Evolutionary conservation across 2,797 vertebrate genomes (phyloP).

Genomic region (Chloroceryle inda): DNA sequence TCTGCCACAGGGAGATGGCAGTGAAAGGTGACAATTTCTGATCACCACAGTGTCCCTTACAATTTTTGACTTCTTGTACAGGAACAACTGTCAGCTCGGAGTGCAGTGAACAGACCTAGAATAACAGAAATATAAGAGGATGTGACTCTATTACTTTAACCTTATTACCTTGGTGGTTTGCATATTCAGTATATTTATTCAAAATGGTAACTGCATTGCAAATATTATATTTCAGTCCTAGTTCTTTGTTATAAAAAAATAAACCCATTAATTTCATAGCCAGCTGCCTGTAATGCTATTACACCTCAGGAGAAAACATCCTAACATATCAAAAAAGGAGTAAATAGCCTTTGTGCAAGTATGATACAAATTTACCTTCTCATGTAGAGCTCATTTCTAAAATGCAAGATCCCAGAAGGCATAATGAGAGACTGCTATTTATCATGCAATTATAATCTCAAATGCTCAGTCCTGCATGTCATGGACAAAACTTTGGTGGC

Average conservation of each 20-base stretch:
- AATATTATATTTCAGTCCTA: constrained; percentile 7
- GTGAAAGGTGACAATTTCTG: not conserved
- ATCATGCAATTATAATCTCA: constrained; percentile 18
- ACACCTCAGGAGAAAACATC: not conserved
- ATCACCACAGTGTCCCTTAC: not conserved
- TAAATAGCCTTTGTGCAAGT: not conserved
- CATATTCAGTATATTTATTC: not conserved
- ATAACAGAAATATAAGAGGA: not conserved
- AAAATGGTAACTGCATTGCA: not conserved
- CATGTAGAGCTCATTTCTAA: constrained; percentile 15
- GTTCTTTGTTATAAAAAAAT: constrained; percentile 6
- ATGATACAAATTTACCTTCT: not conserved
- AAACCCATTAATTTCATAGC: constrained; percentile 21
- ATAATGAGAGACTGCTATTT: constrained; percentile 10
- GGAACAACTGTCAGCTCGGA: not conserved
- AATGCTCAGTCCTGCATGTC: not conserved
- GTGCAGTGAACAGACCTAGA: not conserved
- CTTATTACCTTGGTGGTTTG: not conserved
- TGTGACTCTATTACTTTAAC: not conserved
- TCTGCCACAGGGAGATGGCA: not conserved
- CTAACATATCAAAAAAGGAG: not conserved
- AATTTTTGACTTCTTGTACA: not conserved
- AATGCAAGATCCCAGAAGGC: not conserved
- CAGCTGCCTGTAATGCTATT: not conserved
- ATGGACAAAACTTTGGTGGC: not conserved